These are phyloP conservation scores for Eupithecia inturbata DNA, from an alignment of 2,888 invertebrate genomes.

Conservation along the genomic window DNA sequence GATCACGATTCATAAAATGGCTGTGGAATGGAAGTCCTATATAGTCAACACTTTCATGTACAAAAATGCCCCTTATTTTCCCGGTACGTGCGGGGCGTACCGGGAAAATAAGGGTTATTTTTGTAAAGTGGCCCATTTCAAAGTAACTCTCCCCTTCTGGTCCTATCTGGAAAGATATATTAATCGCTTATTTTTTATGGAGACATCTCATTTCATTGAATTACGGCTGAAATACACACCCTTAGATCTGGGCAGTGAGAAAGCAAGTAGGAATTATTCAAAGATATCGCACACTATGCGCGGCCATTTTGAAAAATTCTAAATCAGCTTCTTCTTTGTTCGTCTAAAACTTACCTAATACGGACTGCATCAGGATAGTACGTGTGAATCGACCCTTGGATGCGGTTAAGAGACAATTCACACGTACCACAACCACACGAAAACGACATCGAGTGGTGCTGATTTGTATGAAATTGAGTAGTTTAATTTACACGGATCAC, in stretches of 20 bases:
- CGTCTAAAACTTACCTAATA: no score
- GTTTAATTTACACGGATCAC: no score
- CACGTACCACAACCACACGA: no score
- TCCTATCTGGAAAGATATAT: background rate
- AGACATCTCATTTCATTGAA: conserved; percentile 11
- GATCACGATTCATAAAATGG: background rate
- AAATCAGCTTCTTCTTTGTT: no score
- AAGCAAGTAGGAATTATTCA: background rate
- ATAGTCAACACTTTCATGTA: background rate
- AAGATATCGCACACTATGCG: no score
- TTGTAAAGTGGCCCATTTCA: conserved; percentile 2
- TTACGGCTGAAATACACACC: background rate
- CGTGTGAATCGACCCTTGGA: no score
- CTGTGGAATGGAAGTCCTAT: background rate
- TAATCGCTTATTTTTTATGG: conserved; percentile 2
- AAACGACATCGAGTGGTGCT: no score
- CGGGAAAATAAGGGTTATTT: conserved; percentile 4
- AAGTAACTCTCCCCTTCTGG: background rate
- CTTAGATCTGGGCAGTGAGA: background rate
- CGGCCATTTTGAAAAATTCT: no score
- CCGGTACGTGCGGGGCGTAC: background rate
- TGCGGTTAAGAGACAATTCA: no score
- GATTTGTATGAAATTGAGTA: no score
- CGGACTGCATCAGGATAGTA: no score
- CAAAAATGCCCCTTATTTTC: no score